Evolutionary conservation across 2,797 vertebrate genomes (phyloP).

Genomic region (Falco novaeseelandiae): DNA sequence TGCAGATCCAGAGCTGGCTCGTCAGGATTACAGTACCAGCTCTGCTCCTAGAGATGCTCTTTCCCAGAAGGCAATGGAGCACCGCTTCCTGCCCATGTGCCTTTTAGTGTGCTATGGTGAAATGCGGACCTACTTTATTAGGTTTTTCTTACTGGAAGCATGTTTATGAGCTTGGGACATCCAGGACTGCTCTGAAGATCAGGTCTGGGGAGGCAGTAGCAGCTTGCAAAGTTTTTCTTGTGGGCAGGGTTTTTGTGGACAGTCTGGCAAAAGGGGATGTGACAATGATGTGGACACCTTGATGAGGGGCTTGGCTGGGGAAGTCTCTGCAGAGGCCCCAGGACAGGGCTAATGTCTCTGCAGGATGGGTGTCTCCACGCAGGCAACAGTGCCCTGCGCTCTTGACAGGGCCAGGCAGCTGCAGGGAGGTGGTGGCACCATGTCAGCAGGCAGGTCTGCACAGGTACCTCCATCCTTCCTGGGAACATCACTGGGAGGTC

Average conservation of each 20-base stretch:
- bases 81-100: not conserved
- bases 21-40: not conserved
- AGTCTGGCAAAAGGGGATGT: not conserved
- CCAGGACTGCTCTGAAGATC: not conserved
- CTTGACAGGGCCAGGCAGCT: accelerated
- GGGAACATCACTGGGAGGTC: not conserved
- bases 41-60: not conserved
- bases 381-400: not conserved
- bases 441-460: not conserved
- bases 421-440: not conserved
- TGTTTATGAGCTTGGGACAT: not conserved
- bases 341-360: not conserved
- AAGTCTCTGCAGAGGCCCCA: accelerated
- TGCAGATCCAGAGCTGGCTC: not conserved
- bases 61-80: not conserved
- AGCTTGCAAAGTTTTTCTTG: not conserved
- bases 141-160: not conserved
- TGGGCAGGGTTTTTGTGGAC: not conserved
- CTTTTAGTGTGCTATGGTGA: not conserved
- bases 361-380: accelerated
- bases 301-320: not conserved
- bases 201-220: not conserved
- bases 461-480: not conserved
- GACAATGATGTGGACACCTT: not conserved
- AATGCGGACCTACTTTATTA: not conserved